A percentile compares a stretch with the other conserved stretches of the same genome.
These are phyloP conservation scores for Streblospio benedicti DNA, from an alignment of 1,140 invertebrate species.

Conservation along the genomic window DNA sequence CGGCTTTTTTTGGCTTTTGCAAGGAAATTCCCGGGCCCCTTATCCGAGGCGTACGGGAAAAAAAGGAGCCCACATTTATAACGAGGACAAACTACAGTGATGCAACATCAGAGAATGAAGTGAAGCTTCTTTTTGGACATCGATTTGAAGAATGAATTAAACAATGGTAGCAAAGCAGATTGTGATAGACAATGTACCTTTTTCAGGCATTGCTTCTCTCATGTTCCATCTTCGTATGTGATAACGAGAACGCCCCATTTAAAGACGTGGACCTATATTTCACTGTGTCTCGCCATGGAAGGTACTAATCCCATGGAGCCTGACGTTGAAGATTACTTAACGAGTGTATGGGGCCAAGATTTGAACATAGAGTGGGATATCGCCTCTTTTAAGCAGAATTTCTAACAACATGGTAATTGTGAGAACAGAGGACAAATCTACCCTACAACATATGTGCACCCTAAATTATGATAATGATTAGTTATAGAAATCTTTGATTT, in stretches of 20 bases:
- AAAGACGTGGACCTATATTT: not conserved
- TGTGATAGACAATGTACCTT: not conserved
- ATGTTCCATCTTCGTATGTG: not conserved
- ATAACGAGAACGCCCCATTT: not conserved
- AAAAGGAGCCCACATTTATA: too few relatives aligned
- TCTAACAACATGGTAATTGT: not conserved
- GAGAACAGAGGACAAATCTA: conserved; percentile 8
- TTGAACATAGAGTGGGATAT: not conserved
- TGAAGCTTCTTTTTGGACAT: not conserved
- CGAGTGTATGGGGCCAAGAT: not conserved
- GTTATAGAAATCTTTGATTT: too few relatives aligned
- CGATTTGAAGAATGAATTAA: not conserved
- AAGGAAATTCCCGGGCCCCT: too few relatives aligned
- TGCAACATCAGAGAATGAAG: not conserved
- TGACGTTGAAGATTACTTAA: not conserved
- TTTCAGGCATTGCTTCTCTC: not conserved
- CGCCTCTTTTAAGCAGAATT: not conserved
- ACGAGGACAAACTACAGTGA: too few relatives aligned
- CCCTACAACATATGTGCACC: too few relatives aligned
- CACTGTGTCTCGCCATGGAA: not conserved
- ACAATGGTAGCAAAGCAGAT: not conserved
- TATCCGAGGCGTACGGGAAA: too few relatives aligned
- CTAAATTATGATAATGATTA: too few relatives aligned
- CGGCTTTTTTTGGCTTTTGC: too few relatives aligned
- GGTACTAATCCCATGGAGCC: not conserved